Evolutionary conservation across 1,140 invertebrate genomes (phyloP), one percentile per base, ranked within the genome.

Genomic region (Calliphora vicina): DNA sequence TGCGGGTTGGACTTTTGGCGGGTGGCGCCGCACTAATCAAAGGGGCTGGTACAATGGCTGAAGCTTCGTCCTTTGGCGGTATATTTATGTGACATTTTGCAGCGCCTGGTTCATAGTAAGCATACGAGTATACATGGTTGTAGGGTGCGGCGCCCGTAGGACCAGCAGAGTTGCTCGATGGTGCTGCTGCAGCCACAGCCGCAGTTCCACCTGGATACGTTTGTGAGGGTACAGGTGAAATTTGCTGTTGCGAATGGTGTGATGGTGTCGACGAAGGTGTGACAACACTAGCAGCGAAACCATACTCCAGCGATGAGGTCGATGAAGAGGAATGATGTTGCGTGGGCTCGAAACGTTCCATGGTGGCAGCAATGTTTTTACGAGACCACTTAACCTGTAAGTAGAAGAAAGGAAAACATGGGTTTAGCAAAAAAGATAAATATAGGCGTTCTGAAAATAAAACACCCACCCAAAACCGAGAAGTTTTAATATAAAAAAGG

Each of bases 61-160:
- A 23, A 35, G 74, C 42, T 23, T 67, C 88, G 87, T 85, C 91
- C 85, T 91, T 86, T 81, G 91, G 91, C 23, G 93, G 93, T 84
- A 94, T 91, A 87, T 94, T 93, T 80, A 93, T 93, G 84, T 92
- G 91, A 81, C 91, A 91, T 20, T 91, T 92, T 83, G 91, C 89
- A 0, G 91, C 92, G 0, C 93, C 93, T 0, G 93, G 92, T 83
- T 95, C 94, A 88, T 96, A 95, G 88, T 96, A 96, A 15, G 95
- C 95, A 89, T 96, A 96, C 15, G 95, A 95, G 87, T 96, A 96
- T 86, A 95, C 94, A 61, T 90, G 92, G 45, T 90, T 88, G 17
- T 86, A 87, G 8, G 89, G 85, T 42, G 88, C 86, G 0, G 86
- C 76, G n/a, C 61, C 74, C 13, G 29, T 10, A 6, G 26, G 80